Evolutionary conservation across 2,888 invertebrate species (phyloP).

Genomic region (Brachyptera risi): DNA sequence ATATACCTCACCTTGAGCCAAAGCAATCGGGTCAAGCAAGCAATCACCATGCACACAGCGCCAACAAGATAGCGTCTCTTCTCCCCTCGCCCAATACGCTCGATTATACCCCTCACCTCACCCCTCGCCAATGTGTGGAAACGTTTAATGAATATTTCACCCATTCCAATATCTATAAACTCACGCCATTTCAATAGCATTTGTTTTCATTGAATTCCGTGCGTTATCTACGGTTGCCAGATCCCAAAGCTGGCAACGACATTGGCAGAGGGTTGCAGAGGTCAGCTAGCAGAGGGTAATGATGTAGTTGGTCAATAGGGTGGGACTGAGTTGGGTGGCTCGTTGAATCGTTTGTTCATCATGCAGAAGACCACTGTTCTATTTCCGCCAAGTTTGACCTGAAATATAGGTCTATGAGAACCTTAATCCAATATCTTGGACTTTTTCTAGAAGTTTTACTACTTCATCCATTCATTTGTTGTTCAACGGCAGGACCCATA

Average conservation of each 20-base stretch:
- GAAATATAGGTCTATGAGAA: too few relatives aligned
- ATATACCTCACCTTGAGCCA: neutral
- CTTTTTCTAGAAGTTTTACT: too few relatives aligned
- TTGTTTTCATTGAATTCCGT: conserved; percentile 21
- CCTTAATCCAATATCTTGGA: too few relatives aligned
- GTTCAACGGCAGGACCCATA: too few relatives aligned
- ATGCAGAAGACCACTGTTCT: too few relatives aligned
- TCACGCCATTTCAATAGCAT: conserved; percentile 14
- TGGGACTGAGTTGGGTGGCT: too few relatives aligned
- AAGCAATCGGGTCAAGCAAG: conserved; percentile 1
- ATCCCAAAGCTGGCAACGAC: neutral
- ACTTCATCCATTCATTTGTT: too few relatives aligned
- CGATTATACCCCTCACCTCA: neutral
- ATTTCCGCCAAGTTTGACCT: too few relatives aligned
- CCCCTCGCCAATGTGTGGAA: conserved; percentile 11
- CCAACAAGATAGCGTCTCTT: neutral
- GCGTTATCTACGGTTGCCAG: conserved; percentile 9
- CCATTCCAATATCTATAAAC: conserved; percentile 20
- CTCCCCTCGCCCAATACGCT: neutral
- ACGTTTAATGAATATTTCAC: conserved; percentile 27
- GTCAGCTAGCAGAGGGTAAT: neutral
- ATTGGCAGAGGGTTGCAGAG: too few relatives aligned
- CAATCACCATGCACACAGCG: conserved; percentile 5
- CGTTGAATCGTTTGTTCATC: too few relatives aligned
- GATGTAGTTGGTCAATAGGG: neutral